Percentiles rank a stretch among this genome's conserved stretches.
These are phyloP conservation scores for Ctena decussata DNA, from an alignment of 2,888 invertebrate species.

Conservation along the genomic window DNA sequence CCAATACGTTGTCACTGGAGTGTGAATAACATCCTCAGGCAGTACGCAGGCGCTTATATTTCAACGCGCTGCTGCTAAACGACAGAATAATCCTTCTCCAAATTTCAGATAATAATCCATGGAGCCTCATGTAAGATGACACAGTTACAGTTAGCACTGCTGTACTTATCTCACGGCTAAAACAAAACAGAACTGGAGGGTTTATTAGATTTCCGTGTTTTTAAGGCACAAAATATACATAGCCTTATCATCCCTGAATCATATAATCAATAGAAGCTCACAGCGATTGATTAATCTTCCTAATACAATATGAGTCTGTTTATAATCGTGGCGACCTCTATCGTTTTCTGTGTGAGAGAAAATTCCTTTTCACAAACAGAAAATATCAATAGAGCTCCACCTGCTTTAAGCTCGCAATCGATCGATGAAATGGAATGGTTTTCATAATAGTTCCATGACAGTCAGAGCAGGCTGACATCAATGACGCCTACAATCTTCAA, in stretches of 20 bases:
- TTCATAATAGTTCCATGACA: too few species aligned
- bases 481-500: too few species aligned
- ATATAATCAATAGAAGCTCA: not conserved
- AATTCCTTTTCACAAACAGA: not conserved
- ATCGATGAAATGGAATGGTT: not conserved
- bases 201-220: not conserved
- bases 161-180: too few species aligned
- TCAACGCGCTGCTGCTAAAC: too few species aligned
- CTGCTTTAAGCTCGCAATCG: not conserved
- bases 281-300: not conserved
- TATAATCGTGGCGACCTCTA: conserved; percentile 5
- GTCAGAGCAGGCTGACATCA: too few species aligned
- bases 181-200: not conserved
- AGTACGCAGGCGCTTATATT: too few species aligned
- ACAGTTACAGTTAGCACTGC: too few species aligned
- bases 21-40: too few species aligned
- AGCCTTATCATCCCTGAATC: not conserved
- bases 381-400: conserved; percentile 1
- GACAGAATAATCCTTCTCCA: too few species aligned
- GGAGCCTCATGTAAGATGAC: too few species aligned
- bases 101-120: too few species aligned
- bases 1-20: too few species aligned
- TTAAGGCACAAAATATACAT: not conserved
- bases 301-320: not conserved
- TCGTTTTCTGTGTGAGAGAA: not conserved